Percentiles rank a stretch among this genome's conserved stretches.
These are phyloP conservation scores for Solenodon paradoxus DNA, from an alignment of 2,113 vertebrate species.

Conservation along the genomic window DNA sequence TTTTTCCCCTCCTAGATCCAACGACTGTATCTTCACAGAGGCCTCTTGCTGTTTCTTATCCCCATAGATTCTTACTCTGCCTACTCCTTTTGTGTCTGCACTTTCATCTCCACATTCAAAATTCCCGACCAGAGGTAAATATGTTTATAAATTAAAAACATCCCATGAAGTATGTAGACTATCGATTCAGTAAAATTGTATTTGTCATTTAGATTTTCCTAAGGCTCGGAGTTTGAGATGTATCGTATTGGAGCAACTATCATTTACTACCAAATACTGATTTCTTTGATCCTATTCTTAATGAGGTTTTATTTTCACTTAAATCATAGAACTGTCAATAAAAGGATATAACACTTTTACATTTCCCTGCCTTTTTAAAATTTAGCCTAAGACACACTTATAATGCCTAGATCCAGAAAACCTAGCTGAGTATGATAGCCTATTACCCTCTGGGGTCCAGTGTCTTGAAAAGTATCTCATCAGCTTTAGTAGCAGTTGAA, in stretches of 20 bases:
- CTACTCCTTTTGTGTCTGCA: slow-evolving; percentile 48
- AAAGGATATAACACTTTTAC: background rate
- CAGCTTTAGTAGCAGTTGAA: background rate
- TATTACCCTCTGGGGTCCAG: accelerated
- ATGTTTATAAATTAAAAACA: background rate
- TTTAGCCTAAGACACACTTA: background rate
- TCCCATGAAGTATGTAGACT: background rate
- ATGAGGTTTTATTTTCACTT: background rate
- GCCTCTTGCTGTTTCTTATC: slow-evolving; percentile 54
- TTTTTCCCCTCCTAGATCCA: slow-evolving; percentile 75
- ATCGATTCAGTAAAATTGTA: background rate
- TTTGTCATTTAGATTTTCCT: background rate
- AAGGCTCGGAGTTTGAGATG: background rate
- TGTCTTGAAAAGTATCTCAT: background rate
- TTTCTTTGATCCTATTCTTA: background rate
- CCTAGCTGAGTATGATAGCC: background rate
- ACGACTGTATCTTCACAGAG: slow-evolving; percentile 70
- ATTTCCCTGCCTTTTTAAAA: background rate
- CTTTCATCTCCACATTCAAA: slow-evolving; percentile 38
- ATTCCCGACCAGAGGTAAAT: background rate
- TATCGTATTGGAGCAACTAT: background rate
- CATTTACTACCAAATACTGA: background rate
- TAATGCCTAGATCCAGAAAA: background rate
- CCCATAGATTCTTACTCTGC: slow-evolving; percentile 47
- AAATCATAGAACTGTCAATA: background rate